Evolutionary conservation across 2,888 invertebrate genomes (phyloP), one percentile per base, ranked within the genome.

Genomic region (Drosophila demipolita): DNA sequence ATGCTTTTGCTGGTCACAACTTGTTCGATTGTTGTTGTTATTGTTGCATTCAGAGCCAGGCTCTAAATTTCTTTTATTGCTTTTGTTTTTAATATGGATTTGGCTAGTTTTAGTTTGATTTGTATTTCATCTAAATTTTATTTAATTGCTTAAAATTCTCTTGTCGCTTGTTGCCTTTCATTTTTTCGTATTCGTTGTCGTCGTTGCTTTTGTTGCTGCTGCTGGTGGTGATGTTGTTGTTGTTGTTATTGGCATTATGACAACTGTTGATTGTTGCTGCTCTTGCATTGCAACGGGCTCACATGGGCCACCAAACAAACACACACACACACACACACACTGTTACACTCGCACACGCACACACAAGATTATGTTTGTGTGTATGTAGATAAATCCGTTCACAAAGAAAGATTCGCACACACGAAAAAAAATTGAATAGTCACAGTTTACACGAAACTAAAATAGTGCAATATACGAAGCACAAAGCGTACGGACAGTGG

Each of bases 81-180:
- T 72, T 45, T 53, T 66, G 54, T 52, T 55, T 32, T 63, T 54
- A 26, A 33, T 55, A 36, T 58, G 67, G 38, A 42, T 59, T 48
- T 60, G 33, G 58, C 52, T 61, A 73, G 75, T 73, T 75, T 61
- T 66, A 48, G 38, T 53, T 76, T 70, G 63, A 48, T 60, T 54
- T 66, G 35, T 66, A 45, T 70, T 72, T 83, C 72, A 86, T 79
- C 73, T 87, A 83, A 87, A 84, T 73, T 84, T 87, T 84, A 55
- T 89, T 87, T 58, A 73, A 62, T 82, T 84, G 73, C 71, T 85
- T 90, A 45, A 82, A 74, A 63, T 74, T 89, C 68, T 79, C 70
- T 83, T 70, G 71, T 67, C 66, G 82, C 62, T 68, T 73, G 66
- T 73, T 71, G 75, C 72, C 81, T 75, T 85, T 90, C 85, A 75